These are phyloP conservation scores for Mesembrinibis cayennensis DNA, from an alignment of 2,113 vertebrate genomes.

Conservation along the genomic window DNA sequence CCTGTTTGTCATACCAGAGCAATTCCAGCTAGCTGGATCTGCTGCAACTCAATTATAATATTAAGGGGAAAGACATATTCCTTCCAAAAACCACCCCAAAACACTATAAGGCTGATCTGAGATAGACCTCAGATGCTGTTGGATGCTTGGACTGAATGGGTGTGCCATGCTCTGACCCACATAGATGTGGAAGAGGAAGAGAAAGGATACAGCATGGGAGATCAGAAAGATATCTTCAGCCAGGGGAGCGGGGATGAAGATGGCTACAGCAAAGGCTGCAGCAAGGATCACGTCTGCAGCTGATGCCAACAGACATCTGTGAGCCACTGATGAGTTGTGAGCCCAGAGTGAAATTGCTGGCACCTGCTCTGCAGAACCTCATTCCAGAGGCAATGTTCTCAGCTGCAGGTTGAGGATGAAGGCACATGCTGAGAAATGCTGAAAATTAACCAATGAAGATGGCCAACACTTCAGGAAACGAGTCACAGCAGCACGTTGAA, in stretches of 20 bases:
- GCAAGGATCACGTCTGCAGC: fast-evolving
- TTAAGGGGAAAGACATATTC: background rate
- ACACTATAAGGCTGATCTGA: background rate
- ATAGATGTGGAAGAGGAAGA: background rate
- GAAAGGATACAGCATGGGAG: background rate
- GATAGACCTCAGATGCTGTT: background rate
- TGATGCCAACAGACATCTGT: background rate
- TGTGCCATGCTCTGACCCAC: background rate
- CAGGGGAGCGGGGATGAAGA: background rate
- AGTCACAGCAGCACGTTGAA: background rate
- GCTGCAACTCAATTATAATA: background rate
- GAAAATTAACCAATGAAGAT: background rate
- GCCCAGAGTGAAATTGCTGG: background rate
- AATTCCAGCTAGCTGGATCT: background rate
- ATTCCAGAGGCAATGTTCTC: background rate
- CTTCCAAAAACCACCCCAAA: background rate
- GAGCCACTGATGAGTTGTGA: background rate
- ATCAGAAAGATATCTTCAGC: background rate
- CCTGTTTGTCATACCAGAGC: background rate
- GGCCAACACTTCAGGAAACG: background rate
- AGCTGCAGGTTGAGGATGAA: background rate
- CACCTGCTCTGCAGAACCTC: background rate
- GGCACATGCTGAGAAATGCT: background rate
- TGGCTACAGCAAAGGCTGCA: background rate
- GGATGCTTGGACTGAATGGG: background rate